Base-by-base conservation (phyloP, 2,888 invertebrate genomes). In the Sipha maydis region DNA sequence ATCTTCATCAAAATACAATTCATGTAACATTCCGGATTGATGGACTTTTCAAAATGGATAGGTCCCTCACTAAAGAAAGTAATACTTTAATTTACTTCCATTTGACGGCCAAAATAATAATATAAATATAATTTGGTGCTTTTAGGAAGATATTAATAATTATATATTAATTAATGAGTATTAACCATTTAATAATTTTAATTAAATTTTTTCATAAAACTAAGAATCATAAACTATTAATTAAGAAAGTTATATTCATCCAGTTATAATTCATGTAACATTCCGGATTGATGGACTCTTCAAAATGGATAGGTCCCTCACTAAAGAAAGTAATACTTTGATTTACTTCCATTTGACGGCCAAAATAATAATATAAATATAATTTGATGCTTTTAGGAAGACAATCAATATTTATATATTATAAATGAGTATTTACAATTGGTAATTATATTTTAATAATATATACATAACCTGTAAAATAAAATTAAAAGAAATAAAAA, bases 121-220 rank as follows among this genome's bases (percentile, higher is more conserved):
- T 38, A 54, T 25, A 73, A 73, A 31, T 56, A 54, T 56, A 86
- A 79, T 79, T 86, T 86, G 86, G 86, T 86, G 86, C 86, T 86
- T 86, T 86, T 86, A 86, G 79, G 79, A 86, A 80, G 79, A 86
- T 61, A 38, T 5, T 71, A 54, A 28, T 31, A 73, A 1, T 34
- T 34, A 34, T 34, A 34, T n/a, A n/a, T n/a, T n/a, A n/a, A n/a
- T n/a, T n/a, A n/a, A n/a, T n/a, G n/a, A n/a, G 4, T 34, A 34
- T 34, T 34, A 4, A 34, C 34, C 34, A 34, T 34, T 34, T 34
- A 4, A 34, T 34, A 34, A 34, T 34, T 34, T 34, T 3, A 34
- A 34, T 34, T 34, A 3, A 34, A 34, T 34, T 34, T 3, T 41
- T 41, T 8, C 3, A 14, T 48, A 48, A 14, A 48, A 14, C 48